A percentile compares a stretch with the other conserved stretches of the same genome.
Evolutionary conservation across 2,113 vertebrate genomes (phyloP).

Genomic region (Smithornis capensis): DNA sequence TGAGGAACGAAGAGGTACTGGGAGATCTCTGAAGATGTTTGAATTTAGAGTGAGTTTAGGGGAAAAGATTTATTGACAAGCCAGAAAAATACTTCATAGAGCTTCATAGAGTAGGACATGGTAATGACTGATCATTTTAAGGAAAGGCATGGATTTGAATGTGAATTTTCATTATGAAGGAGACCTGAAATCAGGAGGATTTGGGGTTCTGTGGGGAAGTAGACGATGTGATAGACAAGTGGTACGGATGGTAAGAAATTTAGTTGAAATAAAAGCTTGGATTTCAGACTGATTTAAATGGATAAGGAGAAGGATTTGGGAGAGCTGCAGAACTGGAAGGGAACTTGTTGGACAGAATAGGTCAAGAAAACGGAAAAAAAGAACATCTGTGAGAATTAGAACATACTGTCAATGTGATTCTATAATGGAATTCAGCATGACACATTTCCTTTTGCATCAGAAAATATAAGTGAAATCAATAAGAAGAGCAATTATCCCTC

Average conservation of each 20-base stretch:
- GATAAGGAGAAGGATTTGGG: neutral
- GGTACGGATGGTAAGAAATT: neutral
- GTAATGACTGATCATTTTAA: neutral
- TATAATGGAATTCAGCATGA: neutral
- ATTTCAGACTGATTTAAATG: neutral
- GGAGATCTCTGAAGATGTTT: neutral
- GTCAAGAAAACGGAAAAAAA: neutral
- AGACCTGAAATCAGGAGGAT: neutral
- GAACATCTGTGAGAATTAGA: neutral
- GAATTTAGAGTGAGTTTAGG: neutral
- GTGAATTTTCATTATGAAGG: neutral
- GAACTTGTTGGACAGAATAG: neutral
- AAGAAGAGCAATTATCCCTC: neutral
- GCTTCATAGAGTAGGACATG: neutral
- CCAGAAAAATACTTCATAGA: neutral
- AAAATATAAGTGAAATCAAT: neutral
- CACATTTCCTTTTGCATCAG: neutral
- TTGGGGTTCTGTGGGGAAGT: neutral
- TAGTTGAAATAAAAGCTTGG: neutral
- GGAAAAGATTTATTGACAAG: neutral
- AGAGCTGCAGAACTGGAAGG: neutral
- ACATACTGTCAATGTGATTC: neutral
- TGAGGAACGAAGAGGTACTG: neutral
- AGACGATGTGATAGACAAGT: neutral
- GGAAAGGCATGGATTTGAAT: neutral